phyloP scores from a whole-genome alignment of 2,113 vertebrate genomes.

The Pitta sordida region DNA sequence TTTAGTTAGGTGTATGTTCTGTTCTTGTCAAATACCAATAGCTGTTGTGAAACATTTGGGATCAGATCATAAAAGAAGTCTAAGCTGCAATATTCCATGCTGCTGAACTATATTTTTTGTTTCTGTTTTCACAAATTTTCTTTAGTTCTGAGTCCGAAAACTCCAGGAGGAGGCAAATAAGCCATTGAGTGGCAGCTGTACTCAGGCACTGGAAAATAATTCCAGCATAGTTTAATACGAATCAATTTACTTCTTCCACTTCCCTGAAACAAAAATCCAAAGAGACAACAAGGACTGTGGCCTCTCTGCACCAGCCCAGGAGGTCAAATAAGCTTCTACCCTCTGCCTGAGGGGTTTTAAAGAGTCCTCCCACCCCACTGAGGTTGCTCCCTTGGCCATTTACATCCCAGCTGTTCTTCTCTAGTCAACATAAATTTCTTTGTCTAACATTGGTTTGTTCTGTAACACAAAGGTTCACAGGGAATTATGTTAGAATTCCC shows the following conservation, averaged over 20 bases:
- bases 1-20: background rate
- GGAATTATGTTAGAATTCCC: background rate
- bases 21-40: background rate
- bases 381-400: background rate
- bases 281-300: background rate
- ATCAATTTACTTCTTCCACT: background rate
- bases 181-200: background rate
- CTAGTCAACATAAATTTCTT: background rate
- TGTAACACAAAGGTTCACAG: background rate
- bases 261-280: background rate
- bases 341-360: background rate
- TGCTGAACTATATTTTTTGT: background rate
- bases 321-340: background rate
- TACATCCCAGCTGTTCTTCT: background rate
- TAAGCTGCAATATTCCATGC: background rate
- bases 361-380: accelerated
- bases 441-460: background rate
- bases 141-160: background rate
- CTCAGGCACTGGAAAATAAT: background rate
- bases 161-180: background rate
- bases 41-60: background rate
- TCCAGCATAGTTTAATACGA: background rate
- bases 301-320: background rate
- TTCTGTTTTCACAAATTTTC: background rate
- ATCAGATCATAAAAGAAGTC: background rate